A percentile compares a stretch with the other conserved stretches of the same genome.
Evolutionary conservation across 2,113 vertebrate species (phyloP).

Genomic region (Corythaixoides concolor): DNA sequence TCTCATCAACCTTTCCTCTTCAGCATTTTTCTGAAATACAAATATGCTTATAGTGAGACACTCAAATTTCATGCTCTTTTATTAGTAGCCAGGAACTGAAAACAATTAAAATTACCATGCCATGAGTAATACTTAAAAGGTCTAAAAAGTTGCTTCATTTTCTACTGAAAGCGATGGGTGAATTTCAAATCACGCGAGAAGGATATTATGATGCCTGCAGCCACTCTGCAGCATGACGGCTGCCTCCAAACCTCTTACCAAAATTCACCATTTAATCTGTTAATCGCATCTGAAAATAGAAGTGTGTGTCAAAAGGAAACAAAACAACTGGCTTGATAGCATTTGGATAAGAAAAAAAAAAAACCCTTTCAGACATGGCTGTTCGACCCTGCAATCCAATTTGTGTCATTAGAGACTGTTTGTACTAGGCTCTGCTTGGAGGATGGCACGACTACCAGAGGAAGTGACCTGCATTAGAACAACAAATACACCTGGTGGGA

Average conservation of each 20-base stretch:
- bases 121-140: not conserved
- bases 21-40: not conserved
- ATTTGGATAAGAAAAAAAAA: not conserved
- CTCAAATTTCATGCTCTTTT: not conserved
- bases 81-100: not conserved
- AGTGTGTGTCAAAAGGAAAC: not conserved
- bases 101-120: not conserved
- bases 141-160: not conserved
- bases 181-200: not conserved
- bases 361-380: not conserved
- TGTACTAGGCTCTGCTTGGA: not conserved
- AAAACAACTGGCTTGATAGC: not conserved
- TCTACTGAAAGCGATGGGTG: not conserved
- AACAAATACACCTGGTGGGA: conserved; percentile 45
- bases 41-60: not conserved
- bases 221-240: not conserved
- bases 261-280: not conserved
- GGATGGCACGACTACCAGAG: not conserved
- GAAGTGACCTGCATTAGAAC: conserved; percentile 47
- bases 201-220: not conserved
- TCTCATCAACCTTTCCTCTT: not conserved
- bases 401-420: not conserved
- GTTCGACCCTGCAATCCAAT: not conserved
- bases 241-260: not conserved
- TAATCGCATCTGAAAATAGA: not conserved